Evolutionary conservation across 2,113 vertebrate genomes (phyloP).

Genomic region (Cranoglanis bouderius): DNA sequence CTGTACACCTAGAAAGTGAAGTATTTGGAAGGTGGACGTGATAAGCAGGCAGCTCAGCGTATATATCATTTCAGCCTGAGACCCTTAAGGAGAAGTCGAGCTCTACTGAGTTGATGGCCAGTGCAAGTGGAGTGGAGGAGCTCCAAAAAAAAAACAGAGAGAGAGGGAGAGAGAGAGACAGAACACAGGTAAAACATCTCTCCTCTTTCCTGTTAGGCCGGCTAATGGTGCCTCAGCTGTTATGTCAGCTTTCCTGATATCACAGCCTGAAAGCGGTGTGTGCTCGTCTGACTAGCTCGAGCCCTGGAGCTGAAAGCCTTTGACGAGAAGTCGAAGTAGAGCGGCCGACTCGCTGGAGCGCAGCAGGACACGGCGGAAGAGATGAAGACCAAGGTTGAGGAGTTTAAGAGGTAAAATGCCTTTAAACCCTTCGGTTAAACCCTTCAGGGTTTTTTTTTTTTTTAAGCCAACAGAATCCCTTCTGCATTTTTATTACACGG

Average conservation of each 20-base stretch:
- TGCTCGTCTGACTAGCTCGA: constrained; percentile 18
- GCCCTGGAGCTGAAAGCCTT: constrained; percentile 9
- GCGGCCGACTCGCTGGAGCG: constrained; percentile 12
- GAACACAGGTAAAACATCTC: constrained; percentile 28
- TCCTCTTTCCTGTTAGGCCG: constrained; percentile 8
- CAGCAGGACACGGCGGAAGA: constrained; percentile 8
- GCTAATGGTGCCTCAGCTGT: constrained; percentile 33
- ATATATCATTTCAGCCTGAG: background rate
- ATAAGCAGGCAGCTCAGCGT: constrained; percentile 1
- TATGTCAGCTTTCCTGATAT: constrained; percentile 34
- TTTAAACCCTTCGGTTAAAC: constrained; percentile 18
- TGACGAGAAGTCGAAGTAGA: constrained; percentile 17
- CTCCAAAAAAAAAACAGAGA: background rate
- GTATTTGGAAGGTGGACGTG: background rate
- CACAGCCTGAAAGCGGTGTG: constrained; percentile 23
- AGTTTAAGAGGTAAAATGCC: constrained; percentile 22
- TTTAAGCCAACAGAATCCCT: background rate
- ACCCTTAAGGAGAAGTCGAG: constrained; percentile 22
- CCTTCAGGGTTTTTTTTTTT: background rate
- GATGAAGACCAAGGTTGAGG: constrained; percentile 36
- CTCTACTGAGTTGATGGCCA: constrained; percentile 8
- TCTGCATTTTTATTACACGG: background rate
- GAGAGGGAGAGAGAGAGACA: background rate
- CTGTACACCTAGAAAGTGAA: background rate
- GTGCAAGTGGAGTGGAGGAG: background rate